Conservation (phyloP, 1,140 invertebrate genomes). For the Drosophila varians region DNA sequence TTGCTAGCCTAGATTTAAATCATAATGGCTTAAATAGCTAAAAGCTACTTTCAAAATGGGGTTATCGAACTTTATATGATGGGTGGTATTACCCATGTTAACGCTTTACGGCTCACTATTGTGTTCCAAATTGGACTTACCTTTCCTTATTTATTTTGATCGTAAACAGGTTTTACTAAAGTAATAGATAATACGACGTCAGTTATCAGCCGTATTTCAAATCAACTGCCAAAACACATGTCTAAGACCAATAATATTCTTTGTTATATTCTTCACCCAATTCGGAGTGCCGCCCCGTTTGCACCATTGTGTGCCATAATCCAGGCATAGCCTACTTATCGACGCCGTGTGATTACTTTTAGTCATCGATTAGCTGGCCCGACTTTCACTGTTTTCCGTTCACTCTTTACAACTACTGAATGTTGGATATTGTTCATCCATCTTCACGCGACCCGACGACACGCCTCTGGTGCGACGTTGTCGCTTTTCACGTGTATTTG, state of each 20-base stretch:
- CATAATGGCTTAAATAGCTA: neutral
- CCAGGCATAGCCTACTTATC: constrained; percentile 55
- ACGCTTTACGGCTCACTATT: neutral
- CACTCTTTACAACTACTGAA: constrained; percentile 15
- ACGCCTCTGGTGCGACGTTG: constrained; percentile 26
- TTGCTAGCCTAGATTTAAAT: too few relatives aligned
- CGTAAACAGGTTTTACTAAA: constrained; percentile 8
- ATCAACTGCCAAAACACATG: constrained; percentile 1
- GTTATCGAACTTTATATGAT: constrained; percentile 17
- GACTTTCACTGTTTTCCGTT: constrained; percentile 21
- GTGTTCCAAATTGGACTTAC: constrained; percentile 9
- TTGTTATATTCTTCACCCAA: constrained; percentile 12
- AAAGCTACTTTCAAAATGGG: neutral
- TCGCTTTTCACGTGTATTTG: constrained; percentile 51
- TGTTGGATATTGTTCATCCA: constrained; percentile 21
- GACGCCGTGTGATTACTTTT: constrained; percentile 36
- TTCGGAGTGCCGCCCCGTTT: constrained; percentile 3
- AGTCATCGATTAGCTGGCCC: constrained; percentile 43
- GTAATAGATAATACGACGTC: neutral
- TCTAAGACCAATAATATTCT: constrained; percentile 1
- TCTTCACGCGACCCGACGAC: constrained; percentile 27
- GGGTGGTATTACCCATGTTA: neutral
- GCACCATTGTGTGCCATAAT: constrained; percentile 25
- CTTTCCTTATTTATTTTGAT: neutral
- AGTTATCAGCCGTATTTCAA: neutral